Evolutionary conservation across 2,888 invertebrate genomes (phyloP), one percentile per base, ranked within the genome.

Genomic region (Sphinx pinastri): DNA sequence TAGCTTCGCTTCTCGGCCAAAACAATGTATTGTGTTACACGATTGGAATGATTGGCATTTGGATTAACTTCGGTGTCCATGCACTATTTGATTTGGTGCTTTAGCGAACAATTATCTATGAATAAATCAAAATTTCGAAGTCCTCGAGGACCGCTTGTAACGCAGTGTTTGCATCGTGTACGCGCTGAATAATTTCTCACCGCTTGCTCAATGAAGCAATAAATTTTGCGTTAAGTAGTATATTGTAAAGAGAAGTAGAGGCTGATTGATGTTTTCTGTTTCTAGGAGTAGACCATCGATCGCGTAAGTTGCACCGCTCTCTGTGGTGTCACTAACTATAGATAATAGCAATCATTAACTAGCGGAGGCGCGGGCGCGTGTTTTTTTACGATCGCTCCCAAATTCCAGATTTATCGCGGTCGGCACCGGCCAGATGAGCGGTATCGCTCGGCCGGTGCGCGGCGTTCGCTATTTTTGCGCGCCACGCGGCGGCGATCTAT

Each of bases 281-380:
- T 94, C 92, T 94, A 94, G 94, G 94, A 93, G 94, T 94, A 94
- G 94, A 94, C 94, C 94, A 84, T 94, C 94, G 90, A 94, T 93
- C 91, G 91, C 91, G 94, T 94, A 94, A 94, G 94, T 94, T 90
- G 90, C 93, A 93, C 93, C 93, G 93, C 93, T 93, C 89, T 90
- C 87, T 90, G 92, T 93, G 93, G 93, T 94, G 93, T 93, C 93
- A 93, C 93, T 94, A 93, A 94, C 92, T 83, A 79, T 87, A 87
- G 85, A 70, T 70, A 70, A 70, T 74, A 85, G 81, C 88, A 83
- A 86, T 87, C 84, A 92, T 90, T 93, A 92, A 93, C 92, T 84
- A 72, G 74, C 81, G 72, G 80, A 81, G 88, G 88, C 85, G 85
- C 90, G 92, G 88, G 91, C 91, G 92, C 88, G 83, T 75, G 80